phyloP scores from a whole-genome alignment of 2,797 vertebrate genomes.

The Micromesistius poutassou region DNA sequence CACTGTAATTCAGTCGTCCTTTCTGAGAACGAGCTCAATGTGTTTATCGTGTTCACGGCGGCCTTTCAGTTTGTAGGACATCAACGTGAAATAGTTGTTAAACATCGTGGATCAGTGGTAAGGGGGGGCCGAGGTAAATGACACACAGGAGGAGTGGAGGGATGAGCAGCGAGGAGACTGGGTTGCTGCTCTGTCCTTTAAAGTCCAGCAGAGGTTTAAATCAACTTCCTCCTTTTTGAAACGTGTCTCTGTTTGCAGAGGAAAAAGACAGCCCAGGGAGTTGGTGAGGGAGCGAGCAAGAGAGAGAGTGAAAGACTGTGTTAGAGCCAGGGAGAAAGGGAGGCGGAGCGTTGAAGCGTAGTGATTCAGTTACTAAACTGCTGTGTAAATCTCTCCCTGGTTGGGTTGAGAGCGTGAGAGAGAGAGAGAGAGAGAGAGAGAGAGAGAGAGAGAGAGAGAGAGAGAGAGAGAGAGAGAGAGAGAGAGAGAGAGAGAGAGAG shows the following conservation, averaged over 20 bases:
- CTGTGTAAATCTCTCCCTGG: conserved; percentile 83
- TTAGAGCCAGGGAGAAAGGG: no score
- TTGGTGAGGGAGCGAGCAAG: conserved; percentile 22
- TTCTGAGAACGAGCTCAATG: no score
- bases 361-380: conserved; percentile 82
- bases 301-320: conserved; percentile 15
- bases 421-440: conserved; percentile 42
- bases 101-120: background rate
- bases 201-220: conserved; percentile 60
- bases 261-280: conserved; percentile 45
- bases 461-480: conserved; percentile 37
- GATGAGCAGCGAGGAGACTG: conserved; percentile 30
- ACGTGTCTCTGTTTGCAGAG: conserved; percentile 47
- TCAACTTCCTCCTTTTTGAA: conserved; percentile 48
- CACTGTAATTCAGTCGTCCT: no score
- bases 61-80: no score
- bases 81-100: background rate
- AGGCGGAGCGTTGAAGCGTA: conserved; percentile 30
- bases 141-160: conserved; percentile 38
- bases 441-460: conserved; percentile 44
- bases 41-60: no score
- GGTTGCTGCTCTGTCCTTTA: conserved; percentile 32
- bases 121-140: conserved; percentile 19
- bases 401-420: conserved; percentile 72
- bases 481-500: conserved; percentile 24